phyloP scores from a whole-genome alignment of 2,888 invertebrate species.

The Orthosia cruda region DNA sequence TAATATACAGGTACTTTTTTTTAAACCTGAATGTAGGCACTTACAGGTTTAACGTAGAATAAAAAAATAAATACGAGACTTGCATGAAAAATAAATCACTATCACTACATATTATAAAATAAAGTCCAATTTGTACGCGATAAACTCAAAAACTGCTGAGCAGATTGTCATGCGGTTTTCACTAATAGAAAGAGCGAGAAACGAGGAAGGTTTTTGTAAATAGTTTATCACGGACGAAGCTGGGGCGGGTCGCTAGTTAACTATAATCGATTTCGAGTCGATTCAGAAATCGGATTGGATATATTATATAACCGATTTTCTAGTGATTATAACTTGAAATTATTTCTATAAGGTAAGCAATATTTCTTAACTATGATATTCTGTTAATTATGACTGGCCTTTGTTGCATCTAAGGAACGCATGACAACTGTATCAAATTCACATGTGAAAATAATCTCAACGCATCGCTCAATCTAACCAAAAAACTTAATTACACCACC shows the following conservation, averaged over 20 bases:
- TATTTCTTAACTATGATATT: not conserved
- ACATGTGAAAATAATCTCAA: conserved; percentile 64
- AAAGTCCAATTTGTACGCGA: no score
- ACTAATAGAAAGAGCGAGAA: no score
- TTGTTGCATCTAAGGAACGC: not conserved
- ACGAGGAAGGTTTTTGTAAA: no score
- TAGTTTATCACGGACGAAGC: no score
- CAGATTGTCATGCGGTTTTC: no score
- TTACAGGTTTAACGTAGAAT: no score
- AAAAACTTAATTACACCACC: conserved; percentile 76
- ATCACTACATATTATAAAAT: no score
- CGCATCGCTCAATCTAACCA: conserved; percentile 36
- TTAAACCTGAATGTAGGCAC: no score
- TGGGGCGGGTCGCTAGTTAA: not conserved
- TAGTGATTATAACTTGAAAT: not conserved
- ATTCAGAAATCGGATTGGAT: not conserved
- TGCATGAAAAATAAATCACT: no score
- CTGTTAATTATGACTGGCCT: no score
- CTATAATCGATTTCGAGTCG: not conserved
- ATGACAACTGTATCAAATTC: conserved; percentile 42
- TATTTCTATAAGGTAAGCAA: not conserved
- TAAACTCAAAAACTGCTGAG: no score
- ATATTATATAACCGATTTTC: not conserved
- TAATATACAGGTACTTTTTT: not conserved
- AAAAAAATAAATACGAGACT: no score